Evolutionary conservation across 2,113 vertebrate species (phyloP).

Genomic region (Ursus arctos): DNA sequence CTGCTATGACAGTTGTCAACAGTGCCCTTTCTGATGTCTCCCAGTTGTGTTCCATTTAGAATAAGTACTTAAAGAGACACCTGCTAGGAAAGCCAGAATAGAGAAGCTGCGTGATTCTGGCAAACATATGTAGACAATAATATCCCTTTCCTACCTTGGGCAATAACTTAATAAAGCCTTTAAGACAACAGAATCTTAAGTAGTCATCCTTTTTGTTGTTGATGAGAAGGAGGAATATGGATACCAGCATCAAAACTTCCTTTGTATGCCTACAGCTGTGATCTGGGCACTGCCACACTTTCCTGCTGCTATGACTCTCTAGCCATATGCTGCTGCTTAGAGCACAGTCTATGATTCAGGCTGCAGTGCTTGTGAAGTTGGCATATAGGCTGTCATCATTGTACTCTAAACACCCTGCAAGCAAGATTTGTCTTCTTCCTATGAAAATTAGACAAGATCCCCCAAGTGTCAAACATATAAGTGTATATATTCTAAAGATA

Average conservation of each 20-base stretch:
- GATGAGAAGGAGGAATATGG: constrained; percentile 66
- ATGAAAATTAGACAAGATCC: constrained; percentile 63
- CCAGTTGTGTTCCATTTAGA: constrained; percentile 87
- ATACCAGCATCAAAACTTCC: constrained; percentile 60
- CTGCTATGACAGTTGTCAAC: constrained; percentile 87
- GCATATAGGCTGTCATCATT: constrained; percentile 51
- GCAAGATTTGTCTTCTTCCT: constrained; percentile 50
- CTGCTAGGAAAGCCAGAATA: constrained; percentile 84
- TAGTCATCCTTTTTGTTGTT: constrained; percentile 73
- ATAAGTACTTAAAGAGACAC: constrained; percentile 86
- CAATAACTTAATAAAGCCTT: constrained; percentile 86
- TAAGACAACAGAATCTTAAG: constrained; percentile 82
- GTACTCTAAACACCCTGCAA: background rate
- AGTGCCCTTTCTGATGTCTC: constrained; percentile 87
- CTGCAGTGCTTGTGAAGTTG: constrained; percentile 63
- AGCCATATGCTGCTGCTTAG: constrained; percentile 78
- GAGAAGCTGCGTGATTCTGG: constrained; percentile 82
- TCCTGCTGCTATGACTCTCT: constrained; percentile 68
- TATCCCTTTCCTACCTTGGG: constrained; percentile 80
- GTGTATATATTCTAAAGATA: background rate
- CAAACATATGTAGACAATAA: constrained; percentile 87
- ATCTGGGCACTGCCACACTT: constrained; percentile 66
- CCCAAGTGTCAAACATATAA: background rate
- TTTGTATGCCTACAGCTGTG: constrained; percentile 68
- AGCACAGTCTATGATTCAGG: constrained; percentile 58